Evolutionary conservation across 2,888 invertebrate species (phyloP).

Genomic region (Melieria crassipennis): DNA sequence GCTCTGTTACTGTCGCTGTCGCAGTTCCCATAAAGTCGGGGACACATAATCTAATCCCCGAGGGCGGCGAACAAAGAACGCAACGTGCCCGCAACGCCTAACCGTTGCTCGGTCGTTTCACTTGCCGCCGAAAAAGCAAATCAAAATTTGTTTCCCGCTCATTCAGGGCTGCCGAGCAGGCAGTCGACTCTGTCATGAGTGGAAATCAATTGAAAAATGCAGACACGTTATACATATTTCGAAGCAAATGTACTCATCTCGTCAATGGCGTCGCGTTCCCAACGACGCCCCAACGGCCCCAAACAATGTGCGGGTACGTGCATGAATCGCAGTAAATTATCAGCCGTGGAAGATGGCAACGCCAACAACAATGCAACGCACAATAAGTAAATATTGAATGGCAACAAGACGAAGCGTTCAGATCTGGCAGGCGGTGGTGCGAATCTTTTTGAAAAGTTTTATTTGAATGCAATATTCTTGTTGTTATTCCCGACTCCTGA

Average conservation of each 20-base stretch:
- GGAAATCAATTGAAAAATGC: conserved; percentile 27
- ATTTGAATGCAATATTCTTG: too few relatives aligned
- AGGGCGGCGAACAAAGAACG: too few relatives aligned
- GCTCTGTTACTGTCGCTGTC: too few relatives aligned
- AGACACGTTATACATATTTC: conserved; percentile 24
- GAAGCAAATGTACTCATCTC: conserved; percentile 15
- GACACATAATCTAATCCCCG: too few relatives aligned
- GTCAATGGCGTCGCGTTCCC: neutral
- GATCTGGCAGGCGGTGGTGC: conserved; percentile 3
- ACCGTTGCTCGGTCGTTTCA: too few relatives aligned
- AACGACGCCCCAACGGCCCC: conserved; percentile 6
- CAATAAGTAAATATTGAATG: conserved; percentile 7
- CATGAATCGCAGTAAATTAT: conserved; percentile 23
- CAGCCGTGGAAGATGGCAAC: conserved; percentile 1
- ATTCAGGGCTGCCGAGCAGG: too few relatives aligned
- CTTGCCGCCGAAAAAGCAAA: too few relatives aligned
- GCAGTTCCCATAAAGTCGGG: too few relatives aligned
- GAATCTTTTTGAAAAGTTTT: conserved; percentile 18
- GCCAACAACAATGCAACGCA: conserved; percentile 10
- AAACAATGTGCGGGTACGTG: conserved; percentile 20
- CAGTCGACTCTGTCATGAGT: conserved; percentile 8
- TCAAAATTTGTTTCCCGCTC: too few relatives aligned
- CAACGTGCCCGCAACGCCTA: too few relatives aligned
- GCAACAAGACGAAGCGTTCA: neutral
- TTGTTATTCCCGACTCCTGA: too few relatives aligned